A percentile compares a stretch with the other conserved stretches of the same genome.
Evolutionary conservation across 2,888 invertebrate species (phyloP).

Genomic region (Amphipoea oculea): DNA sequence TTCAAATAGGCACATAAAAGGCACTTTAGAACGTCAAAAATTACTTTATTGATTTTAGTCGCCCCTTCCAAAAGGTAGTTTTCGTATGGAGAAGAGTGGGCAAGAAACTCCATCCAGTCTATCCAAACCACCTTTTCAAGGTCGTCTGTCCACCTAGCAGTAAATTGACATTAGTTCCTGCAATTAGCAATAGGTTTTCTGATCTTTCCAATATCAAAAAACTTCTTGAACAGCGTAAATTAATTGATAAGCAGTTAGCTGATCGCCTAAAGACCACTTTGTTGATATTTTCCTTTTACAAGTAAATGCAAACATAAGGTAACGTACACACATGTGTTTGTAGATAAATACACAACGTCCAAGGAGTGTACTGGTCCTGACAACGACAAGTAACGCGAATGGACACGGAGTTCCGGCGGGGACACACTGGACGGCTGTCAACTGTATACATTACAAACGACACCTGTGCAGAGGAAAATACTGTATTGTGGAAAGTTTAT

Average conservation of each 20-base stretch:
- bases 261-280: not conserved
- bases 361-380: constrained; percentile 1
- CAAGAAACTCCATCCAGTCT: not conserved
- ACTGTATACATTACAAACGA: constrained; percentile 25
- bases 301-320: constrained; percentile 3
- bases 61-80: too few relatives aligned
- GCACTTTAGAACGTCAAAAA: too few relatives aligned
- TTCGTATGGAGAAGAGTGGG: too few relatives aligned
- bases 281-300: not conserved
- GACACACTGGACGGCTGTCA: constrained; percentile 29
- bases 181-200: not conserved
- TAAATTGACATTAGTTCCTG: not conserved
- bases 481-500: constrained; percentile 8
- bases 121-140: not conserved
- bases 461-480: constrained; percentile 27
- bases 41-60: too few relatives aligned
- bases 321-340: not conserved
- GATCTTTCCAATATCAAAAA: not conserved
- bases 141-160: not conserved
- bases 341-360: constrained; percentile 17
- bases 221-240: not conserved
- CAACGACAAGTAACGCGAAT: constrained; percentile 25
- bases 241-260: not conserved
- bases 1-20: too few relatives aligned
- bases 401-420: constrained; percentile 42